Base-by-base conservation (phyloP, 1,140 invertebrate genomes). In the Hyposmocoma kahamanoa region DNA sequence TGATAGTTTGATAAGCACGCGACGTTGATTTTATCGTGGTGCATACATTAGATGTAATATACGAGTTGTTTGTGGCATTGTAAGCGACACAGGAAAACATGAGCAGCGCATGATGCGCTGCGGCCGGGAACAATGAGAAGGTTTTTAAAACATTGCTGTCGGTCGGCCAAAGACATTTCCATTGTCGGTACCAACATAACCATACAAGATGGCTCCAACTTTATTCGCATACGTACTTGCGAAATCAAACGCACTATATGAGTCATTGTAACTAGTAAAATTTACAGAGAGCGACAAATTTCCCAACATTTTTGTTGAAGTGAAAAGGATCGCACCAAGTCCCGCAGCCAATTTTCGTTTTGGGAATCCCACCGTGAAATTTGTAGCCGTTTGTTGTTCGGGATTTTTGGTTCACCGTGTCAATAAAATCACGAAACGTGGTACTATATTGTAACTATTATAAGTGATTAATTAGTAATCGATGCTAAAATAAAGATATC, bases 211-310 rank as follows among this genome's bases (percentile, higher is more conserved):
- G 56, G 38, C 61, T 62, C 46, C 56, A 48, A 50, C 48, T 56
- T 47, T 52, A 50, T 58, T 53, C 53, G 52, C 54, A 50, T 62
- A 70, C 62, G 49, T 76, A 74, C 63, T 62, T 78, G 69, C 36
- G 62, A 65, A 64, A 56, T 52, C 58, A 71, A 66, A 72, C 49
- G 39, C 44, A 63, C 53, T 50, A 56, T 43, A 30, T 71, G 61
- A 68, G 55, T 72, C 60, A 67, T n/a, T n/a, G n/a, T n/a, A n/a
- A n/a, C n/a, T n/a, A n/a, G n/a, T n/a, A n/a, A n/a, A n/a, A n/a
- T n/a, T n/a, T n/a, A n/a, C n/a, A n/a, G n/a, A n/a, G n/a, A n/a
- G n/a, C n/a, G n/a, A n/a, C n/a, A n/a, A n/a, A n/a, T n/a, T n/a
- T n/a, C n/a, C n/a, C n/a, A n/a, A n/a, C n/a, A n/a, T n/a, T n/a